Evolutionary conservation across 2,113 vertebrate genomes (phyloP).

Genomic region (Electrona antarctica): DNA sequence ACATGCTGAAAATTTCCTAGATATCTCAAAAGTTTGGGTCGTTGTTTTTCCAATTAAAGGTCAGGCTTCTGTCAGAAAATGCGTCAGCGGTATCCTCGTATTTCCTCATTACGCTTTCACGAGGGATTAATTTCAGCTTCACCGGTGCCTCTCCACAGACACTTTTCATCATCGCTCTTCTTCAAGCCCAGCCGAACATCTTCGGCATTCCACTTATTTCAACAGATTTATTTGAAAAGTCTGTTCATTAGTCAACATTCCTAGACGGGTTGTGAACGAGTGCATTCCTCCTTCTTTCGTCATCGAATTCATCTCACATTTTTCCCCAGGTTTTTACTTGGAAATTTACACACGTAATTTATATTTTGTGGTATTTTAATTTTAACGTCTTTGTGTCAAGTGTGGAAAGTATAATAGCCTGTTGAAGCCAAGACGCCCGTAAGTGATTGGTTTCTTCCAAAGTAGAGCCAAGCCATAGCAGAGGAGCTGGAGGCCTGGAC

Average conservation of each 20-base stretch:
- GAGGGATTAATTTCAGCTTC: conserved; percentile 55
- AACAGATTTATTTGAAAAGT: conserved; percentile 36
- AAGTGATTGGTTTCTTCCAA: conserved; percentile 24
- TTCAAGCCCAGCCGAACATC: conserved; percentile 34
- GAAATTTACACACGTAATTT: conserved; percentile 5
- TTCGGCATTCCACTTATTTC: conserved; percentile 50
- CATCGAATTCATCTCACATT: conserved; percentile 4
- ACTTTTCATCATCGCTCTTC: conserved; percentile 21
- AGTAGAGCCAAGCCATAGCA: conserved; percentile 28
- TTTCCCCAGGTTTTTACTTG: conserved; percentile 8
- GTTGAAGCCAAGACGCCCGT: conserved; percentile 20
- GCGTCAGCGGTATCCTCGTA: conserved; percentile 66
- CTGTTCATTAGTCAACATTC: conserved; percentile 18
- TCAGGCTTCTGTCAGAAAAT: conserved; percentile 55
- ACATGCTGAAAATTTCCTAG: conserved; percentile 59
- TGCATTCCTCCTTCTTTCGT: conserved; percentile 20
- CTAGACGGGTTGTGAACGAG: conserved; percentile 25
- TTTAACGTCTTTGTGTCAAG: conserved; percentile 3
- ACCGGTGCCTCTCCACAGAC: conserved; percentile 14
- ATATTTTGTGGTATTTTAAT: conserved; percentile 2
- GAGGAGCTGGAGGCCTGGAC: conserved; percentile 15
- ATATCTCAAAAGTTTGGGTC: conserved; percentile 52
- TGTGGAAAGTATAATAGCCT: conserved; percentile 5
- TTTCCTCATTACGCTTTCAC: conserved; percentile 63
- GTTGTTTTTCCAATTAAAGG: conserved; percentile 61